These are phyloP conservation scores for Drusus annulatus DNA, from an alignment of 1,140 invertebrate genomes.

Conservation along the genomic window DNA sequence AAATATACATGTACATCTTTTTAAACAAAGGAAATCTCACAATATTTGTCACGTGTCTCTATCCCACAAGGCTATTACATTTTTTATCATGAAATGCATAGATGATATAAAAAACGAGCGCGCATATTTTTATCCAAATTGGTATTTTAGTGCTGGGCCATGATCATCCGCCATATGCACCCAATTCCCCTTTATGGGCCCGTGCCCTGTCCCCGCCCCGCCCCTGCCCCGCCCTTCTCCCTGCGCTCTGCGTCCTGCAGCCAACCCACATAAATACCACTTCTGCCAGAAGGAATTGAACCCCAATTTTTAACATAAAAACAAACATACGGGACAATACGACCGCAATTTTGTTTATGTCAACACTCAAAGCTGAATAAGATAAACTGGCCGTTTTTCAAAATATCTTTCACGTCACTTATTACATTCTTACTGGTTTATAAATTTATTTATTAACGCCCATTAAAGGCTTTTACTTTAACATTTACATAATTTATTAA, in stretches of 20 bases:
- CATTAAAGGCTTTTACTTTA: too few relatives aligned
- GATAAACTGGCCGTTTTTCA: neutral
- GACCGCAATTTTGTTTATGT: conserved; percentile 40
- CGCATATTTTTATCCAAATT: neutral
- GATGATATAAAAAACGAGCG: too few relatives aligned
- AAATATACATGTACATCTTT: too few relatives aligned
- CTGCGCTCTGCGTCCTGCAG: too few relatives aligned
- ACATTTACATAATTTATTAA: too few relatives aligned
- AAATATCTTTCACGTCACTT: neutral
- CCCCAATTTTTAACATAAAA: conserved; percentile 31
- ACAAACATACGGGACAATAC: conserved; percentile 41
- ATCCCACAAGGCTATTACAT: too few relatives aligned
- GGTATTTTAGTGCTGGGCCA: neutral
- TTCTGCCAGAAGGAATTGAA: neutral
- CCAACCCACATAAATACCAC: conserved; percentile 21
- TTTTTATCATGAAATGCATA: too few relatives aligned
- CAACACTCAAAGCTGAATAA: conserved; percentile 13
- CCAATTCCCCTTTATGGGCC: conserved; percentile 8
- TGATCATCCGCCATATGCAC: conserved; percentile 8
- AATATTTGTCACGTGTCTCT: too few relatives aligned
- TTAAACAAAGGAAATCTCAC: too few relatives aligned
- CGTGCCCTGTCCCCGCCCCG: neutral
- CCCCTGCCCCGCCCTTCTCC: neutral
- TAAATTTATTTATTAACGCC: too few relatives aligned
- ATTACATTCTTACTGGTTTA: too few relatives aligned